Evolutionary conservation across 2,888 invertebrate genomes (phyloP), one percentile per base, ranked within the genome.

Genomic region (Diarsia mendica): DNA sequence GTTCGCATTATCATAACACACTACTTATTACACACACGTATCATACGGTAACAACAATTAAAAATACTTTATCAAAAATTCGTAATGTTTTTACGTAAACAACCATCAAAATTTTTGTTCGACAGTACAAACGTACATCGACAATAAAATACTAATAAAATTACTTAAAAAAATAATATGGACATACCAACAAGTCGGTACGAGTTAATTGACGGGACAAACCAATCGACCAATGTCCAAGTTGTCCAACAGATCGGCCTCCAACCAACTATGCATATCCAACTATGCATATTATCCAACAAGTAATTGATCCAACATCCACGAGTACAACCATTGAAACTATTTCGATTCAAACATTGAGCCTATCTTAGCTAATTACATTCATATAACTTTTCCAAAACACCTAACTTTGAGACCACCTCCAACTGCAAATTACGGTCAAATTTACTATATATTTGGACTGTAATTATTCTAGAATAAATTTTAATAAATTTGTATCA

Each of bases 1-100:
- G 95, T 93, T 91, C 89, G 81, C 89, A 91, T 91, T 89, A 89
- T 91, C 88, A 91, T 92, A 89, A 89, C 89, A 89, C 88, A 85
- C 88, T 85, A 88, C 80, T 83, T 80, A 92, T 92, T 91, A 91
- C 91, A 90, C 90, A 91, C 91, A 90, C 90, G 90, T 89, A 89
- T 89, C 90, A 89, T 89, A 92, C 89, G 94, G 95, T 95, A 96
- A 96, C 95, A 95, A 95, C 94, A 91, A 93, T 95, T 90, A 92
- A 94, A 94, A 91, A 91, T 89, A 91, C 85, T 90, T 88, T 91
- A 91, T 91, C 90, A 91, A 91, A 90, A 91, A 91, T 90, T 91
- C 90, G 90, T 91, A 87, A 89, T 86, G 88, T 89, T 86, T 74
- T 68, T 88, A 87, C 77, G 72, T 91, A 90, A 91, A 91, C 92